Conservation (phyloP, 2,797 vertebrate species). For the Thunnus albacares region DNA sequence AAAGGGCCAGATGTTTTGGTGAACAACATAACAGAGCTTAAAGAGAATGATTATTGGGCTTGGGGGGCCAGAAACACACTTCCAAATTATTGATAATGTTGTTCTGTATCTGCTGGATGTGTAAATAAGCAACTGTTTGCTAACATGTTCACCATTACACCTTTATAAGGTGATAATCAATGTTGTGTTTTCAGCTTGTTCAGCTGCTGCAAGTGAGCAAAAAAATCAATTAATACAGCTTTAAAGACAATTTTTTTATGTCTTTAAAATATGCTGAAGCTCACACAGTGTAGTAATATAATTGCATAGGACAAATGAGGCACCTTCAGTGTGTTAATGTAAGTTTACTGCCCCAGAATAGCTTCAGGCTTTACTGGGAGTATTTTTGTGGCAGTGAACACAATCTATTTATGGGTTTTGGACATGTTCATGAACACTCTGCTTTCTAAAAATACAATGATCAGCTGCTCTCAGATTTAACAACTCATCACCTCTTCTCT, state of each 20-base stretch:
- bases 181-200: background rate
- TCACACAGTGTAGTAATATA: conserved; percentile 17
- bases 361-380: conserved; percentile 56
- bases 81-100: background rate
- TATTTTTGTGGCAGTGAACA: conserved; percentile 68
- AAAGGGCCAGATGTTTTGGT: background rate
- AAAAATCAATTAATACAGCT: background rate
- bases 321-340: conserved; percentile 59
- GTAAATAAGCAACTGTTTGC: background rate
- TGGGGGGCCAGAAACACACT: no score
- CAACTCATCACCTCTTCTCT: conserved; percentile 80
- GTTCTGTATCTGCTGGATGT: background rate
- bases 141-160: background rate
- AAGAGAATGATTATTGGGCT: background rate
- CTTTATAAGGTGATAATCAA: background rate
- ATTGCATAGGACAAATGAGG: conserved; percentile 58
- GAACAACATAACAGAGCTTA: background rate
- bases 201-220: background rate
- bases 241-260: background rate
- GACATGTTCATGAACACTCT: conserved; percentile 70
- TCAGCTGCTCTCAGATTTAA: conserved; percentile 86
- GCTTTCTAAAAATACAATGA: conserved; percentile 83
- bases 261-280: conserved; percentile 6
- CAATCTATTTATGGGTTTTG: conserved; percentile 76
- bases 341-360: conserved; percentile 65